Evolutionary conservation across 1,140 invertebrate species (phyloP).

Genomic region (Aphelinus atriplicis): DNA sequence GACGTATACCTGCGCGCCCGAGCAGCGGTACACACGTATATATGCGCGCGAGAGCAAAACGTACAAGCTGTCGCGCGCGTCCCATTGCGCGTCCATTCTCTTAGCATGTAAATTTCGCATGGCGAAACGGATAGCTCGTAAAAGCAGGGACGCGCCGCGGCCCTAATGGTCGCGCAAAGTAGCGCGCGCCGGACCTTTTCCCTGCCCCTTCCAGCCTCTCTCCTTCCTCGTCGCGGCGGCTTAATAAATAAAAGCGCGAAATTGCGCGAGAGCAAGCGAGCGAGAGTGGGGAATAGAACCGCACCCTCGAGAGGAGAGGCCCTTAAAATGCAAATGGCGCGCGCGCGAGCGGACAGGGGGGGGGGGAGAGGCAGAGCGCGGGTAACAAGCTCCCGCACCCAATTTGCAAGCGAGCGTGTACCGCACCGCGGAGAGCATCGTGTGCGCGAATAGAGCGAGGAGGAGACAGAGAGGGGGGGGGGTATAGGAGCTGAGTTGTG

Average conservation of each 20-base stretch:
- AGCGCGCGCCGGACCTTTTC: background rate
- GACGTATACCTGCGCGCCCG: too few relatives aligned
- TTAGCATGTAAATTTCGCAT: constrained; percentile 39
- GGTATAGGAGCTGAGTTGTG: background rate
- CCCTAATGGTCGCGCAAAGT: constrained; percentile 17
- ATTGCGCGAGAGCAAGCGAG: constrained; percentile 3
- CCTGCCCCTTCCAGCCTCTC: background rate
- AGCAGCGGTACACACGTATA: too few relatives aligned
- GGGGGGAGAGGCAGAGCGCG: background rate
- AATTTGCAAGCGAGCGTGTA: constrained; percentile 30
- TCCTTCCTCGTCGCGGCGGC: background rate
- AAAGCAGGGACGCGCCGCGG: constrained; percentile 32
- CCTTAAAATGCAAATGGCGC: constrained; percentile 41
- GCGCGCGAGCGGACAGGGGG: background rate
- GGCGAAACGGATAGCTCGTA: constrained; percentile 37
- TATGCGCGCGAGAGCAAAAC: background rate
- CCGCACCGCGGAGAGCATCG: too few relatives aligned
- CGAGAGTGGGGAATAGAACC: background rate
- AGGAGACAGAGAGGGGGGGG: too few relatives aligned
- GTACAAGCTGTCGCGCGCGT: constrained; percentile 1
- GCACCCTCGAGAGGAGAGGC: constrained; percentile 6
- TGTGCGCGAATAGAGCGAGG: too few relatives aligned
- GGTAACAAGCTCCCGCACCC: constrained; percentile 38
- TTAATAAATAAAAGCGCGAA: constrained; percentile 39
- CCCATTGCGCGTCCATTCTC: constrained; percentile 25